Conservation (phyloP, 2,797 vertebrate genomes). For the Lacerta bilineata region DNA sequence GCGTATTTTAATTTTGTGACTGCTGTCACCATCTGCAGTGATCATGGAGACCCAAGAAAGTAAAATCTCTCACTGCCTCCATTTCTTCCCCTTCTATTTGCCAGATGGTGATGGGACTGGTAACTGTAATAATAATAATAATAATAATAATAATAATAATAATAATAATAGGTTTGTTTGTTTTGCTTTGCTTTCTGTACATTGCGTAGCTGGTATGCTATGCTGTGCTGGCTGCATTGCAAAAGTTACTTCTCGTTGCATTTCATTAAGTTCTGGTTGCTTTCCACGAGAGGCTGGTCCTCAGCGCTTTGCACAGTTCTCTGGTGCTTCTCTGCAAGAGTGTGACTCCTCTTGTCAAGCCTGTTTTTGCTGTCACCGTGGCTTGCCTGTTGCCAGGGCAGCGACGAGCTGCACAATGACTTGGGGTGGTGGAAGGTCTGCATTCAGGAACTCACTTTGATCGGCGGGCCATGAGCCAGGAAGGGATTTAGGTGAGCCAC, state of each 20-base stretch:
- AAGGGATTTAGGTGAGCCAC: not conserved
- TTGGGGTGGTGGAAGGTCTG: not conserved
- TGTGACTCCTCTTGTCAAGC: not conserved
- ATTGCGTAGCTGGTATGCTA: too few species aligned
- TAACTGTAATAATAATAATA: too few species aligned
- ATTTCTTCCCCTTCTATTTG: too few species aligned
- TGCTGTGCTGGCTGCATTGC: not conserved
- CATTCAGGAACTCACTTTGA: constrained; percentile 16
- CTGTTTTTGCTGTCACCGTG: not conserved
- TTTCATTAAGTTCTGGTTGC: not conserved
- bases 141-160: too few species aligned
- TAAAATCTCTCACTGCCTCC: too few species aligned
- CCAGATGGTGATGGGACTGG: too few species aligned
- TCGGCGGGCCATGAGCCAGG: constrained; percentile 23
- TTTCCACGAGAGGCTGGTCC: not conserved
- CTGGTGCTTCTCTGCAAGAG: not conserved
- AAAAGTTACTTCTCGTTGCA: not conserved
- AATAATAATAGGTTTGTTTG: too few species aligned
- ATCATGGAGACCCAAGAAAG: too few species aligned
- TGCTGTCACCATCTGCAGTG: too few species aligned
- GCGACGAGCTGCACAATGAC: not conserved
- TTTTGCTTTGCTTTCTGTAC: not conserved
- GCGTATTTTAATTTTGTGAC: too few species aligned
- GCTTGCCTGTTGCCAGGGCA: constrained; percentile 20
- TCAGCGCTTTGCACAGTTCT: not conserved